These are phyloP conservation scores for Epinephelus lanceolatus DNA, from an alignment of 2,113 vertebrate species.

Conservation along the genomic window DNA sequence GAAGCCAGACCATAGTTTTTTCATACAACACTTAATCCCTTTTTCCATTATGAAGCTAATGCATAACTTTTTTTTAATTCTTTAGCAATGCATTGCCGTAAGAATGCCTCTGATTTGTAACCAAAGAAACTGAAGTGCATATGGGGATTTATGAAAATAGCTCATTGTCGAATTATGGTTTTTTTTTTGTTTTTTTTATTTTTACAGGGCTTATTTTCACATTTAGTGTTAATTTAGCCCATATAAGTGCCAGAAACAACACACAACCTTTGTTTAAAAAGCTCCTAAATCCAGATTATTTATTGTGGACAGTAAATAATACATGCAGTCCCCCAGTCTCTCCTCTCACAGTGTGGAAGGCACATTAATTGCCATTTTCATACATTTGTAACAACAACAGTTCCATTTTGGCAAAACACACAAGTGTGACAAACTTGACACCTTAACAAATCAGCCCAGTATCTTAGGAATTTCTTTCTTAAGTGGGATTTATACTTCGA, in stretches of 20 bases:
- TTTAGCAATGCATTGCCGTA: slow-evolving; percentile 17
- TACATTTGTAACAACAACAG: not conserved
- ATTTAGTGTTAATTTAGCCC: slow-evolving; percentile 13
- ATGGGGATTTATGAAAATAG: slow-evolving; percentile 18
- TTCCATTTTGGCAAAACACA: not conserved
- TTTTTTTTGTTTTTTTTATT: slow-evolving; percentile 20
- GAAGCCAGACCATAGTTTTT: slow-evolving; percentile 53
- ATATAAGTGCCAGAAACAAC: slow-evolving; percentile 10
- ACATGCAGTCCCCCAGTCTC: not conserved
- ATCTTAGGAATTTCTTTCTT: not conserved
- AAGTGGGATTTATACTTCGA: no score
- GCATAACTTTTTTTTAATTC: slow-evolving; percentile 17
- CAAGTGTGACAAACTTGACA: not conserved
- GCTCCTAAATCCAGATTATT: not conserved
- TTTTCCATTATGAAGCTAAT: slow-evolving; percentile 61
- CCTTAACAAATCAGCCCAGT: not conserved
- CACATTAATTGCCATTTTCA: not conserved
- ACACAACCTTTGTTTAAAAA: not conserved
- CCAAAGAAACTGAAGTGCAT: slow-evolving; percentile 29
- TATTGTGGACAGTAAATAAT: not conserved
- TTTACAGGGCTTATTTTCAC: slow-evolving; percentile 34
- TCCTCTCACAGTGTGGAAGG: not conserved
- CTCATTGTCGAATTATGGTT: slow-evolving; percentile 1
- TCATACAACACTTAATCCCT: slow-evolving; percentile 62
- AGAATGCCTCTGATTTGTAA: slow-evolving; percentile 54